Percentiles rank a stretch among this genome's conserved stretches.
These are phyloP conservation scores for Acrocera orbiculus DNA, from an alignment of 2,888 invertebrate species.

Conservation along the genomic window DNA sequence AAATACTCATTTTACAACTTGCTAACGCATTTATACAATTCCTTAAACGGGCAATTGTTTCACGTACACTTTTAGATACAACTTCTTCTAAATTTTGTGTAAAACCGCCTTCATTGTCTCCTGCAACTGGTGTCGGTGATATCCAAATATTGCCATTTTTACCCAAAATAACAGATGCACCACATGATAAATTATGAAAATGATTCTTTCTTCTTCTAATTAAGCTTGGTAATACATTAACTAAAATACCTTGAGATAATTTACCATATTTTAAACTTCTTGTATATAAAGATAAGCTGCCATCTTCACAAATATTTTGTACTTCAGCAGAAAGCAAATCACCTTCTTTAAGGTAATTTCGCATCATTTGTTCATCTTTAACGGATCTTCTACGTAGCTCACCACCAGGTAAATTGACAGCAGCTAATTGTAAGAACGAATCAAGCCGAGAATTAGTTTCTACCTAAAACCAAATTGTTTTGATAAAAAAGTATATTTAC, in stretches of 20 bases:
- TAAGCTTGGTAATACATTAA: slow-evolving; percentile 81
- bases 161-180: slow-evolving; percentile 82
- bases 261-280: slow-evolving; percentile 95
- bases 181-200: slow-evolving; percentile 83
- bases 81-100: slow-evolving; percentile 55
- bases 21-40: slow-evolving; percentile 81
- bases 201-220: slow-evolving; percentile 88
- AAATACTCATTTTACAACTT: slow-evolving; percentile 74
- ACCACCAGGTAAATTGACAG: slow-evolving; percentile 94
- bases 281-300: slow-evolving; percentile 82
- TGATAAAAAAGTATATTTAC: not conserved
- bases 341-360: slow-evolving; percentile 82
- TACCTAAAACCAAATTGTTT: slow-evolving; percentile 31
- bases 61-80: slow-evolving; percentile 53
- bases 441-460: slow-evolving; percentile 83
- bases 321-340: slow-evolving; percentile 97
- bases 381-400: slow-evolving; percentile 82
- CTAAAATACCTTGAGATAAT: slow-evolving; percentile 70
- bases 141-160: slow-evolving; percentile 97
- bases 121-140: slow-evolving; percentile 45
- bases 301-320: slow-evolving; percentile 80
- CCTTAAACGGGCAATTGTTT: slow-evolving; percentile 71
- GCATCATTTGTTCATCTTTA: slow-evolving; percentile 97
- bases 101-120: slow-evolving; percentile 51
- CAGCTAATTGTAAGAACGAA: slow-evolving; percentile 70